phyloP scores from a whole-genome alignment of 2,888 invertebrate species.

The Abrostola triplasia region DNA sequence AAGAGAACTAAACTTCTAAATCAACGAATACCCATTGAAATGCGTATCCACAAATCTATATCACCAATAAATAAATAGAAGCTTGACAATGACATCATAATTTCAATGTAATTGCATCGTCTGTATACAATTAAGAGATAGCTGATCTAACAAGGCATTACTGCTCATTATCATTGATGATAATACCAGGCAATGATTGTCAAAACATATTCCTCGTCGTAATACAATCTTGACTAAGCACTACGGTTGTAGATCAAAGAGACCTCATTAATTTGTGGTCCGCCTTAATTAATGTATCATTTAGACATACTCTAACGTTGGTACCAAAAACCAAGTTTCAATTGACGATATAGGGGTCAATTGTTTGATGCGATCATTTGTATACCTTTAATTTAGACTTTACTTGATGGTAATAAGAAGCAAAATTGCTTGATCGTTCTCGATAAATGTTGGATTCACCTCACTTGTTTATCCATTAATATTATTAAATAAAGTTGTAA shows the following conservation, averaged over 20 bases:
- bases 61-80: background rate
- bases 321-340: slow-evolving; percentile 65
- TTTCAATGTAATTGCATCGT: background rate
- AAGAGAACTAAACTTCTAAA: too few species aligned
- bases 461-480: slow-evolving; percentile 55
- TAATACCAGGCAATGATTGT: slow-evolving; percentile 30
- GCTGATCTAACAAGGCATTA: slow-evolving; percentile 37
- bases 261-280: slow-evolving; percentile 59
- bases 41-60: background rate
- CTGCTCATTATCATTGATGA: slow-evolving; percentile 36
- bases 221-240: slow-evolving; percentile 52
- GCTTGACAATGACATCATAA: background rate
- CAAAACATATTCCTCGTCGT: slow-evolving; percentile 32
- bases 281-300: slow-evolving; percentile 71
- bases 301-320: slow-evolving; percentile 70
- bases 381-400: slow-evolving; percentile 15
- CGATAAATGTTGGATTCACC: slow-evolving; percentile 49
- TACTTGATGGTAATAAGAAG: slow-evolving; percentile 11
- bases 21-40: background rate
- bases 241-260: slow-evolving; percentile 48
- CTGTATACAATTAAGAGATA: slow-evolving; percentile 31
- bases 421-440: slow-evolving; percentile 22
- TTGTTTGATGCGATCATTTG: slow-evolving; percentile 62
- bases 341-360: slow-evolving; percentile 77
- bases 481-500: slow-evolving; percentile 53